phyloP scores from a whole-genome alignment of 1,140 invertebrate species.

The Neelides sp. region DNA sequence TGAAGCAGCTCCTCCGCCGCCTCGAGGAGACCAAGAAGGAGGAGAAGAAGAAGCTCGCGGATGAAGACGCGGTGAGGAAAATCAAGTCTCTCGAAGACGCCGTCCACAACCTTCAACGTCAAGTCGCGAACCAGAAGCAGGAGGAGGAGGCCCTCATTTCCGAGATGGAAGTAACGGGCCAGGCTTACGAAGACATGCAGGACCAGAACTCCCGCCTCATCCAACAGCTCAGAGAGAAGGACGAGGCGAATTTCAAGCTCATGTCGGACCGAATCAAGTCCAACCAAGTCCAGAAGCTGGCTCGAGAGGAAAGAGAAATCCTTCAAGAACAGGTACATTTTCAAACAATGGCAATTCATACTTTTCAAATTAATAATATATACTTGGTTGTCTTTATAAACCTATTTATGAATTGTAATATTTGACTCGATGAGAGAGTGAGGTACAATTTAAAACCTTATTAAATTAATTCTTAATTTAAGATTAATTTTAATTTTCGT shows the following conservation, averaged over 20 bases:
- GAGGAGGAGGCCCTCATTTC: constrained; percentile 94
- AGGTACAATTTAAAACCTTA: no score
- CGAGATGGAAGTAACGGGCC: constrained; percentile 98
- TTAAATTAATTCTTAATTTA: no score
- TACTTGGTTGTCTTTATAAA: no score
- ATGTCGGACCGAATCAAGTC: constrained; percentile 97
- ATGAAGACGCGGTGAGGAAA: constrained; percentile 86
- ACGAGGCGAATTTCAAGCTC: constrained; percentile 98
- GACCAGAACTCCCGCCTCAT: constrained; percentile 94
- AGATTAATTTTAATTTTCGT: neutral
- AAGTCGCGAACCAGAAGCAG: constrained; percentile 42
- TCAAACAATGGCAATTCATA: no score
- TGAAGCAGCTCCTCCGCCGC: constrained; percentile 68
- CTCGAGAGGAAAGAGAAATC: constrained; percentile 85
- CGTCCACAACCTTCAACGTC: constrained; percentile 42
- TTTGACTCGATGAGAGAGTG: neutral
- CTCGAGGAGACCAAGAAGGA: constrained; percentile 81
- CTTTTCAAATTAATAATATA: no score
- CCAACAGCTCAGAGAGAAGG: constrained; percentile 91
- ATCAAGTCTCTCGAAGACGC: constrained; percentile 91
- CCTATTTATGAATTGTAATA: neutral
- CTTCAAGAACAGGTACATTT: constrained; percentile 69
- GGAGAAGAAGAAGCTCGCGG: constrained; percentile 79
- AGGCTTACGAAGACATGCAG: constrained; percentile 99
- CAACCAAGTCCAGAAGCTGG: constrained; percentile 86